Base-by-base conservation (phyloP, 1,140 invertebrate genomes). In the Venturia canescens region DNA sequence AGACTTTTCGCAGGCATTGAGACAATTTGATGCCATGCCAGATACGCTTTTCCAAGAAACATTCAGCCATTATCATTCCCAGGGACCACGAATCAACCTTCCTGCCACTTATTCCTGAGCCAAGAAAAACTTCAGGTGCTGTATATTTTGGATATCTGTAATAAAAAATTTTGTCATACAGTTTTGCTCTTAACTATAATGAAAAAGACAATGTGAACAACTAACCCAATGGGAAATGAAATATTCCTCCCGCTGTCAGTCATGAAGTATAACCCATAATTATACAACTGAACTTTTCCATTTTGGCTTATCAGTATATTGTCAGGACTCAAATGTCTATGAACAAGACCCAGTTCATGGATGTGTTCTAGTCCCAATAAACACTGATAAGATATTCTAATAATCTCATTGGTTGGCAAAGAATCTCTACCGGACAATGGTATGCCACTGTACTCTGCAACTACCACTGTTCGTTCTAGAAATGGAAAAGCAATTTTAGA, bases 221-320 rank as follows among this genome's bases (percentile, higher is more conserved):
- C 92, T 92, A 93, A 97, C 95, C 97, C 97, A 86, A 99, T 95
- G 72, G 98, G 98, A 94, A 99, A 99, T 16, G 96, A 94, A 9
- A 99, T 97, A 90, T 96, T 94, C 84, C 94, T 94, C 67, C 97
- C 97, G 88, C 92, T 92, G 86, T 96, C 95, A 26, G 98, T 98
- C 95, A 99, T 98, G 87, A 97, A 95, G 92, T 96, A 98, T 74
- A 98, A 90, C 13, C 98, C 98, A 93, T 97, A 99, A 91, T 98
- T 98, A 85, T 97, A 97, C 34, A 99, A 87, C 89, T 98, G 98
- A 0, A 97, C 94, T 87, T 94, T 93, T 48, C 94, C 94, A 85
- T 94, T 91, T 53, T 92, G 92, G 88, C 96, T 95, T 18, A 98
- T 89, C 13, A 98, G 91, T 84, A 99, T 96, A 91, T 98, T 98